phyloP scores from a whole-genome alignment of 2,113 vertebrate species.

The Drymodes brunneopygia region DNA sequence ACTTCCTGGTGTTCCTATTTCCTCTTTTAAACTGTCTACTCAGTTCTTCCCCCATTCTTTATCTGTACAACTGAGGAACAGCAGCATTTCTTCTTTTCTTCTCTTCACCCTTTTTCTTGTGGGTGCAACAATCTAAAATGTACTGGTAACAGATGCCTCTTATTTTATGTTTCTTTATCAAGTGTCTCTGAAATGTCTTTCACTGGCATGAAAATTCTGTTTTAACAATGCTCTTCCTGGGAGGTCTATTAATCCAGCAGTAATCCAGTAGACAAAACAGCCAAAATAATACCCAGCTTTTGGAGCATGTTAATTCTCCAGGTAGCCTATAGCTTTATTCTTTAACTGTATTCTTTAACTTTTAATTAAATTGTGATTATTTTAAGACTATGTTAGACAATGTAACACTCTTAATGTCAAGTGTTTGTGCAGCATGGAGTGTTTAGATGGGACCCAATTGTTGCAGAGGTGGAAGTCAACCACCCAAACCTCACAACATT shows the following conservation, averaged over 20 bases:
- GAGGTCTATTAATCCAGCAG: neutral
- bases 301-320: neutral
- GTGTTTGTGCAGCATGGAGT: neutral
- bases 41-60: neutral
- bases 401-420: neutral
- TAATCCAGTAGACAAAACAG: neutral
- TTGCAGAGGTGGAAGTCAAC: neutral
- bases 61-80: neutral
- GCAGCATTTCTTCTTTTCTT: neutral
- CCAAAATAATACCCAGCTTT: neutral
- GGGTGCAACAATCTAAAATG: neutral
- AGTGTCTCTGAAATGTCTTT: neutral
- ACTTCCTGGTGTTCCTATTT: neutral
- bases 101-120: neutral
- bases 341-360: neutral
- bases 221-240: neutral
- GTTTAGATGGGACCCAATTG: neutral
- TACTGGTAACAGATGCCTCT: neutral
- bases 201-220: neutral
- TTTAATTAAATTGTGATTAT: neutral
- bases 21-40: neutral
- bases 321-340: neutral
- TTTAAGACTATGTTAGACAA: neutral
- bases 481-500: neutral
- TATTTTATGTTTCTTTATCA: neutral